Conservation (phyloP, 2,888 invertebrate species). For the Venusia cambrica region DNA sequence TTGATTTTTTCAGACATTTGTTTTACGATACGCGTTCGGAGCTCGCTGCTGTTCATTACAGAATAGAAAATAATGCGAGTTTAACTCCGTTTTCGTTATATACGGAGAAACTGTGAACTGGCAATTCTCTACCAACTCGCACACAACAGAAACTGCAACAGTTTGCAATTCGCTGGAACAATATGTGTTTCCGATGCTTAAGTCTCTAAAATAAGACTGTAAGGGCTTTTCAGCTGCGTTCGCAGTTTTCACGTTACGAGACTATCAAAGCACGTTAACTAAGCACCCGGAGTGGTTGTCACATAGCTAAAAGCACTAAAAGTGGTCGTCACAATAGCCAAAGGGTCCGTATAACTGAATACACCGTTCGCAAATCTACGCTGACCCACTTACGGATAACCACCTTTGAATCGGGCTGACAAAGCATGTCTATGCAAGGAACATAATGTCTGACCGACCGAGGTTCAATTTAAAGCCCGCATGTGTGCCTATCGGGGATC, state of each 20-base stretch:
- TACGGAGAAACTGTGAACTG: conserved; percentile 22
- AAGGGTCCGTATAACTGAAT: conserved; percentile 47
- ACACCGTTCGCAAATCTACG: conserved; percentile 56
- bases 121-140: conserved; percentile 26
- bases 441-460: conserved; percentile 61
- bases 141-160: conserved; percentile 29
- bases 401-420: conserved; percentile 68
- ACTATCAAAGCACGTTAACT: conserved; percentile 39
- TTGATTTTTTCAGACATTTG: conserved; percentile 51
- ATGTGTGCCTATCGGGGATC: conserved; percentile 57
- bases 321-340: conserved; percentile 43
- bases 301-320: conserved; percentile 49
- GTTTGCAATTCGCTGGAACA: conserved; percentile 28
- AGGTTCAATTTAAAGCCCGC: conserved; percentile 69
- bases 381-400: conserved; percentile 69
- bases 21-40: conserved; percentile 32
- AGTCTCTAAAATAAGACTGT: conserved; percentile 26
- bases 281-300: conserved; percentile 40
- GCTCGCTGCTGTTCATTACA: conserved; percentile 26
- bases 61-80: conserved; percentile 26
- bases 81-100: conserved; percentile 23
- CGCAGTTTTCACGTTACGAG: conserved; percentile 18
- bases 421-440: conserved; percentile 69
- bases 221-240: conserved; percentile 21
- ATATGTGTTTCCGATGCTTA: conserved; percentile 29